These are phyloP conservation scores for Hucho hucho DNA, from an alignment of 2,113 vertebrate species.

Conservation along the genomic window DNA sequence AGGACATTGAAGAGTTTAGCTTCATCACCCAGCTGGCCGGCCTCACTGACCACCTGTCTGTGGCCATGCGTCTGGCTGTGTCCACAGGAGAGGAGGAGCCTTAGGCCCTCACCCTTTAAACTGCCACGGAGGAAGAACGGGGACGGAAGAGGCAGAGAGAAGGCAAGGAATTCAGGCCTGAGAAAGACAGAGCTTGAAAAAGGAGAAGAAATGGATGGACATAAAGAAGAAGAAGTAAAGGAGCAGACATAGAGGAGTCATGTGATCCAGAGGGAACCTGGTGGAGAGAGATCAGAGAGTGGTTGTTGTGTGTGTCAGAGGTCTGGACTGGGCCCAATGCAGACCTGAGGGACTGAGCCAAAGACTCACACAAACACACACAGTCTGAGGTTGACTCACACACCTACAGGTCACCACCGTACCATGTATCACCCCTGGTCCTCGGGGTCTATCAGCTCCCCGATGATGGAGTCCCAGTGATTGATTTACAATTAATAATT, in stretches of 20 bases:
- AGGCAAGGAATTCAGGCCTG: conserved; percentile 7
- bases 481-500: background rate
- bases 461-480: background rate
- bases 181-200: conserved; percentile 14
- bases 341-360: conserved; percentile 26
- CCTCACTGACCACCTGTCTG: conserved; percentile 94
- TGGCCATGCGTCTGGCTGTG: conserved; percentile 89
- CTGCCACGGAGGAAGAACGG: conserved; percentile 44
- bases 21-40: conserved; percentile 95
- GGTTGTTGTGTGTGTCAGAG: background rate
- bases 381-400: background rate
- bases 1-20: conserved; percentile 98
- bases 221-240: background rate
- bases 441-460: background rate
- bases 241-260: background rate
- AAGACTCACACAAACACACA: conserved; percentile 21
- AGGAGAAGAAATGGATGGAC: conserved; percentile 25
- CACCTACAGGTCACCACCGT: conserved; percentile 15
- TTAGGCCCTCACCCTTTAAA: conserved; percentile 61
- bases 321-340: conserved; percentile 42
- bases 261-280: background rate
- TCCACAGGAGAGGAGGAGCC: conserved; percentile 92
- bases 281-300: background rate
- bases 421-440: conserved; percentile 28
- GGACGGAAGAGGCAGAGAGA: conserved; percentile 9